Evolutionary conservation across 2,113 vertebrate species (phyloP).

Genomic region (Callaeas wilsoni): DNA sequence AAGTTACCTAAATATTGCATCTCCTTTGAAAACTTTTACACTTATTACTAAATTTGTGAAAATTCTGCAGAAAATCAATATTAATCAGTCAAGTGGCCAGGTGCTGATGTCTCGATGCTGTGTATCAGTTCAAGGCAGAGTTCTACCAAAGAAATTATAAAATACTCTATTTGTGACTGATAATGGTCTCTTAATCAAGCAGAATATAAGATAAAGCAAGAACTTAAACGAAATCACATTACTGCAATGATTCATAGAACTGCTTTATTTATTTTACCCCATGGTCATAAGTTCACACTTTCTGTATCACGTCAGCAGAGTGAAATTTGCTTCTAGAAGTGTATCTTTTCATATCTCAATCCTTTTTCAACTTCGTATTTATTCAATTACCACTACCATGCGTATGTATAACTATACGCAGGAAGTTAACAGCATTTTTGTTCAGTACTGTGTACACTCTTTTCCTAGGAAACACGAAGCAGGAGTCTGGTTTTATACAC

Average conservation of each 20-base stretch:
- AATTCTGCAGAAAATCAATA: not conserved
- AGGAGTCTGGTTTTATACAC: not conserved
- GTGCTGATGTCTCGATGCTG: not conserved
- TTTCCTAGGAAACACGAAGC: not conserved
- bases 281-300: not conserved
- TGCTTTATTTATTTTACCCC: not conserved
- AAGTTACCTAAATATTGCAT: not conserved
- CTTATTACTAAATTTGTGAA: not conserved
- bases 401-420: not conserved
- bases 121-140: not conserved
- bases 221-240: not conserved
- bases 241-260: not conserved
- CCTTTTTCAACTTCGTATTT: not conserved
- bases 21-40: not conserved
- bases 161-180: not conserved
- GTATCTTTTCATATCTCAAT: not conserved
- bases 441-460: not conserved
- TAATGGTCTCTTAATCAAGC: not conserved
- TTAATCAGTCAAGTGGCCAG: not conserved
- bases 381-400: not conserved
- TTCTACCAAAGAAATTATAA: not conserved
- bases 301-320: not conserved
- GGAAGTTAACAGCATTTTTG: not conserved
- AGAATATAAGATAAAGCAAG: not conserved
- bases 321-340: not conserved